These are phyloP conservation scores for Pentalonia nigronervosa DNA, from an alignment of 1,140 invertebrate species.

Conservation along the genomic window DNA sequence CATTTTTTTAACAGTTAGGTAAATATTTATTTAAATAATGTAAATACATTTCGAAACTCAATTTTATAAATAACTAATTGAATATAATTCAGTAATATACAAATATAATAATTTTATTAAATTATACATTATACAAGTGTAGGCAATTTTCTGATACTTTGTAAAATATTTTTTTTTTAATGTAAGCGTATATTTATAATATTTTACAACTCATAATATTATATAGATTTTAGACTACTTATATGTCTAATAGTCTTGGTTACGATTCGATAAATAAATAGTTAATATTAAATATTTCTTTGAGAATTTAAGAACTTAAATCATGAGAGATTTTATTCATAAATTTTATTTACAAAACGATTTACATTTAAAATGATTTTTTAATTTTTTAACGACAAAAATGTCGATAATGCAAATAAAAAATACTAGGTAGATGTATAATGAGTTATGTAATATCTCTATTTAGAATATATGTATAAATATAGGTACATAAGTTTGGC, in stretches of 20 bases:
- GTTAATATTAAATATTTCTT: constrained; percentile 28
- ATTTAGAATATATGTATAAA: not conserved
- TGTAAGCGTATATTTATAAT: constrained; percentile 42
- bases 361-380: not conserved
- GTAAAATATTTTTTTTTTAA: not conserved
- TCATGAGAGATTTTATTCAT: not conserved
- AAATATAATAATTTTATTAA: constrained; percentile 17
- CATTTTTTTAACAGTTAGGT: not conserved
- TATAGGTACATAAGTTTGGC: constrained; percentile 3
- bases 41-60: not conserved
- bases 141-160: not conserved
- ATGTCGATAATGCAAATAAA: not conserved
- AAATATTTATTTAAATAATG: constrained; percentile 9
- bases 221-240: constrained; percentile 50
- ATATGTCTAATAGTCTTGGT: constrained; percentile 56
- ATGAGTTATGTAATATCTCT: not conserved
- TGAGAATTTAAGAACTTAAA: not conserved
- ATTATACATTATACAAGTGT: constrained; percentile 13
- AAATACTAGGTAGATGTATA: not conserved
- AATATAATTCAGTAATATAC: constrained; percentile 20
- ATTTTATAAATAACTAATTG: not conserved
- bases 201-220: constrained; percentile 43
- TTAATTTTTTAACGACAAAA: not conserved
- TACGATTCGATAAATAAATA: constrained; percentile 53
- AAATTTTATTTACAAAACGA: constrained; percentile 41